Base-by-base conservation (phyloP, 2,113 vertebrate genomes). In the Nyctereutes procyonoides region DNA sequence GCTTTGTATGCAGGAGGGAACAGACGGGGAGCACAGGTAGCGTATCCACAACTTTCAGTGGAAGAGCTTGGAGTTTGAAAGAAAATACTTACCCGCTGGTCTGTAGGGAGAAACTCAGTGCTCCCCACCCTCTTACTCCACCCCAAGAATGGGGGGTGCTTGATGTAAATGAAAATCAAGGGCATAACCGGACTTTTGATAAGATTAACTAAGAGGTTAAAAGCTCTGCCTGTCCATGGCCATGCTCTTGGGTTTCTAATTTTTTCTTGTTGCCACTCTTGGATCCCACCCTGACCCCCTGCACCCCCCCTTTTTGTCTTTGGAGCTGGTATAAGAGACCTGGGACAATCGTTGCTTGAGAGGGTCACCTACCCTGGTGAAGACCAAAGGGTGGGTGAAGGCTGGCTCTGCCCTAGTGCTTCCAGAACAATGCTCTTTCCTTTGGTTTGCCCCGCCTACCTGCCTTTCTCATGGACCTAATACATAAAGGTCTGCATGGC, bases 1-100 rank as follows among this genome's bases (percentile, higher is more conserved):
- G 58, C 65, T 87, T 90, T 77, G 48, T 88, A 84, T 30, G 11
- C 65, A 90, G 71, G 51, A 93, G 96, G 62, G n/a, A 84, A 84
- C 56, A 95, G 87, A 69, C 63, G 51, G 56, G 38, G 43, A 43
- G 43, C 43, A 5, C 43, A 43, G 43, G 43, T 7, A 43, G 43
- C 43, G 7, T 43, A 43, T 43, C 7, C 43, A 43, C 43, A 8
- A 43, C 20, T 79, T 89, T 43, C 82, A 13, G 14, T 32, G 92
- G 76, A 14, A 65, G 19, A 92, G 51, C 28, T 12, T 85, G 32
- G 28, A 2, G 32, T 83, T 82, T 92, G 74, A 89, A 88, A 81
- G 30, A 24, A 13, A 74, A 89, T 56, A 55, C 28, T 30, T 83
- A 67, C 19, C 84, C 30, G 24, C n/a, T 60, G 20, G 24, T 95